Base-by-base conservation (phyloP, 2,888 invertebrate genomes). In the Cheilosia grossa region DNA sequence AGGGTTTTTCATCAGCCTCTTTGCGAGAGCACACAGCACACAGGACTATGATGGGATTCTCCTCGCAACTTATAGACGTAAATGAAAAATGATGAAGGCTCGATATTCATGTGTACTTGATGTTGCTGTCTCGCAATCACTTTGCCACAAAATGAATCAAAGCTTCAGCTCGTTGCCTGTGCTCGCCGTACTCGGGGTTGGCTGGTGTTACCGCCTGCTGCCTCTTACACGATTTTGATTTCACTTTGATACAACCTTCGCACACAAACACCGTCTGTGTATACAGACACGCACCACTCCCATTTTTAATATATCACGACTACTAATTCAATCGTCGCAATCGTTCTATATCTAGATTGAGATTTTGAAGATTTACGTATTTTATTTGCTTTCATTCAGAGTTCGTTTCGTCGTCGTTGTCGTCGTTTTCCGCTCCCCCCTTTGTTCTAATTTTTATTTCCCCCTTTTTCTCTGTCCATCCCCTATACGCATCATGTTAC, bases 51-150 rank as follows among this genome's bases (percentile, higher is more conserved):
- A 53, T 63, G 64, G 70, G 77, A 54, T 59, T 59, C 77, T 63
- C 63, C 49, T 37, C 54, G 9, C 44, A 42, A 42, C 66, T 66
- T 72, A 27, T 27, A 72, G 56, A 73, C 64, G 63, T 67, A 44
- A 82, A 78, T 82, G 67, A 79, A 82, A 82, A 82, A 73, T 75
- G 64, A 82, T 72, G 61, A 75, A 80, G 69, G 40, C 80, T 61
- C 47, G 66, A 75, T 85, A 47, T 75, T 61, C 66, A 75, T 72
- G 75, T 81, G 70, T 80, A 80, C 63, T 69, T 75, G 80, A 69
- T 30, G 75, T 72, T 54, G 75, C 70, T 85, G 72, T 77, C 81
- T 81, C 75, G 75, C 81, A 85, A 85, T 85, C 81, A 81, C 72
- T 85, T 81, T 75, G 61, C 70, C 59, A 51, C 70, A 59, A 85